Evolutionary conservation across 2,797 vertebrate species (phyloP).

Genomic region (Enteromius treurensis): DNA sequence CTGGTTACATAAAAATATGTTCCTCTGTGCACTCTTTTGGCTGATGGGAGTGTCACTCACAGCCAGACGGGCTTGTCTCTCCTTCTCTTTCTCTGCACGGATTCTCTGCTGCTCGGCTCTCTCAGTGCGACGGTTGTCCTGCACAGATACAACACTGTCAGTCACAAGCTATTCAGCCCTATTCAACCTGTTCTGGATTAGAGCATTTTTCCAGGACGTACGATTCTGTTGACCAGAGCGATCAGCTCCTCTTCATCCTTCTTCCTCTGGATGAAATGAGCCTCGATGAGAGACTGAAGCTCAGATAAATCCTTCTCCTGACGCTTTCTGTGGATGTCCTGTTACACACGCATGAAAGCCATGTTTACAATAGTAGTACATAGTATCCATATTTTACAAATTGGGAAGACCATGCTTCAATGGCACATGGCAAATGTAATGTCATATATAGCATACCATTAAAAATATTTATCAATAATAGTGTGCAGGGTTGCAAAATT

Average conservation of each 20-base stretch:
- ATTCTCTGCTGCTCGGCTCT: constrained; percentile 76
- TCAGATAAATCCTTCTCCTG: constrained; percentile 77
- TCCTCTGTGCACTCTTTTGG: neutral
- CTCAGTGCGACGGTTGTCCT: constrained; percentile 79
- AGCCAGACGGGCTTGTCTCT: constrained; percentile 72
- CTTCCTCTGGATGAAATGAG: constrained; percentile 78
- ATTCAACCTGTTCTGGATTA: neutral
- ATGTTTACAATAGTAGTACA: too few relatives aligned
- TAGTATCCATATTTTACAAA: neutral
- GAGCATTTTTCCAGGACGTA: constrained; percentile 62
- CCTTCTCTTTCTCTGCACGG: constrained; percentile 74
- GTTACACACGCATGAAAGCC: constrained; percentile 28
- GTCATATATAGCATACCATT: neutral
- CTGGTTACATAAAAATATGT: too few relatives aligned
- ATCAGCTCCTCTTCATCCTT: constrained; percentile 77
- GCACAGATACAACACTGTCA: constrained; percentile 32
- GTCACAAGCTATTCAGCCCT: neutral
- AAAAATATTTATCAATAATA: neutral
- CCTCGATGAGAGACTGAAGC: constrained; percentile 77
- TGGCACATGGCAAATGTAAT: neutral
- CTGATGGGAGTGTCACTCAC: constrained; percentile 66
- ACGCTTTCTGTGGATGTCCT: constrained; percentile 80
- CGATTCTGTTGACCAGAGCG: constrained; percentile 77
- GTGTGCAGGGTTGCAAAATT: neutral
- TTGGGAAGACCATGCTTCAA: neutral